Evolutionary conservation across 2,888 invertebrate species (phyloP).

Genomic region (Julus scandinavius): DNA sequence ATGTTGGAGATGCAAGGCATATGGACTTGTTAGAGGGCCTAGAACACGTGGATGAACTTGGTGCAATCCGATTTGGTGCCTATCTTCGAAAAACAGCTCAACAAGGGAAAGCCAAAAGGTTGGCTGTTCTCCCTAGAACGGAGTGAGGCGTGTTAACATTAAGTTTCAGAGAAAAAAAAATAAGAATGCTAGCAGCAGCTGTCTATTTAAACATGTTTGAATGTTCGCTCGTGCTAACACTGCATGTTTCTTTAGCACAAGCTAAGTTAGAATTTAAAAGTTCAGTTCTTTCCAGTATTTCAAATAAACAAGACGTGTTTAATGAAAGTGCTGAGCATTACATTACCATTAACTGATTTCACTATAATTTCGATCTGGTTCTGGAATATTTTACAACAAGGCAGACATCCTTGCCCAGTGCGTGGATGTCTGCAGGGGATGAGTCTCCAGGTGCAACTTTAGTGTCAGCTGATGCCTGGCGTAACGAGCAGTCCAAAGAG

Average conservation of each 20-base stretch:
- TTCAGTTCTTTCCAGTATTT: no score
- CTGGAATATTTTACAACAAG: no score
- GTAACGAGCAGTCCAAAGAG: background rate
- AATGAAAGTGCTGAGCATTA: no score
- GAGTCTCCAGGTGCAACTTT: background rate
- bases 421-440: background rate
- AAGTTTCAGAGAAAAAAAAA: no score
- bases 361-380: no score
- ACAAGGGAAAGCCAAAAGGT: background rate
- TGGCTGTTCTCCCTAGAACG: background rate
- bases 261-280: no score
- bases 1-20: background rate
- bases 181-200: no score
- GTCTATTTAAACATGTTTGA: no score
- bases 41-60: background rate
- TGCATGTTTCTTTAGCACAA: no score
- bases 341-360: no score
- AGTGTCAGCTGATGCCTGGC: background rate
- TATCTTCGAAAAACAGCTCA: background rate
- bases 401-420: background rate
- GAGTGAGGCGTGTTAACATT: background rate
- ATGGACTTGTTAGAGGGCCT: background rate
- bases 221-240: no score
- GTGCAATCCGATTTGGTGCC: background rate
- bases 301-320: no score